A percentile compares a stretch with the other conserved stretches of the same genome.
Conservation (phyloP, 2,113 vertebrate genomes). For the Cyanistes caeruleus region DNA sequence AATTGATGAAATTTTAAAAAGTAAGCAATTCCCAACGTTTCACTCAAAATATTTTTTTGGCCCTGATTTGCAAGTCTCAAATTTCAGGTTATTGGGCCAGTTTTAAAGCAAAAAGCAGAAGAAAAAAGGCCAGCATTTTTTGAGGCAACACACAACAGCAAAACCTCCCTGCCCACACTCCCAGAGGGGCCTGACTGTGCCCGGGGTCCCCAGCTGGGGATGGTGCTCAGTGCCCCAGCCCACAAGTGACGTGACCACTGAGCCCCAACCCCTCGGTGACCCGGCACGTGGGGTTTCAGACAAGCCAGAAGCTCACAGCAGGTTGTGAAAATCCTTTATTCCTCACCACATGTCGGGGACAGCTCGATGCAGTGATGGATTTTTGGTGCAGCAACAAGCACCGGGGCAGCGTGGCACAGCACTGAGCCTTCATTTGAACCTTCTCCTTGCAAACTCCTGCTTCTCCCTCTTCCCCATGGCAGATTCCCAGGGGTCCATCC, state of each 20-base stretch:
- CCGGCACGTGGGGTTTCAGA: conserved; percentile 12
- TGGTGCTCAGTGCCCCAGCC: neutral
- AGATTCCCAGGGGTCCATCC: neutral
- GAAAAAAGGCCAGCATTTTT: neutral
- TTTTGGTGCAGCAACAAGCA: neutral
- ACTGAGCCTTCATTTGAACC: neutral
- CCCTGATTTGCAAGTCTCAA: neutral
- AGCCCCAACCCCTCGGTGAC: neutral
- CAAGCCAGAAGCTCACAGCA: conserved; percentile 28
- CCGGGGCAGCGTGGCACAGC: rapidly evolving
- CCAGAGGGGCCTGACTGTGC: neutral
- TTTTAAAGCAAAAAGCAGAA: neutral
- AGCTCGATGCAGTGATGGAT: neutral
- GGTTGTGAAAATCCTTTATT: conserved; percentile 28
- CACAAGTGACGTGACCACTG: neutral
- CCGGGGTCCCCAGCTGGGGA: neutral
- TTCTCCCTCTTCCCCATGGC: neutral
- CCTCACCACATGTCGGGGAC: conserved; percentile 12
- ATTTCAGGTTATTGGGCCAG: neutral
- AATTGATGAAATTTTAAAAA: neutral
- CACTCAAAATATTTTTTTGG: neutral
- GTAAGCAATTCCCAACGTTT: neutral
- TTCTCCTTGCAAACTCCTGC: neutral
- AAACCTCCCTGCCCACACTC: neutral
- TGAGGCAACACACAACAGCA: neutral